Conservation (phyloP, 35 echinoderm and acorn worm species). For the Apostichopus japonicus region DNA sequence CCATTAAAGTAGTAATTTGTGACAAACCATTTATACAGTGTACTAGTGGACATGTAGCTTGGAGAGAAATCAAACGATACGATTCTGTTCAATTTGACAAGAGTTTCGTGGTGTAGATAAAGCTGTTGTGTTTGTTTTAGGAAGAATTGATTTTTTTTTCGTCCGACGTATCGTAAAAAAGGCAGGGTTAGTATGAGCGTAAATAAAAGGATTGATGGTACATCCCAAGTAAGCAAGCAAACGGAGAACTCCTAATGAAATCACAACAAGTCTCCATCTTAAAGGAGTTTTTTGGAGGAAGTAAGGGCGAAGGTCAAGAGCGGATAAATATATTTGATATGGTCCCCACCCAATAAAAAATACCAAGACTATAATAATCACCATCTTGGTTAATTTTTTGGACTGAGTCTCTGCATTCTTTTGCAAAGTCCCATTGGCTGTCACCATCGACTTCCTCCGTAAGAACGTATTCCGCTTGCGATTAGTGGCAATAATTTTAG, state of each 20-base stretch:
- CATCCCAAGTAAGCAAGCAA: slow-evolving; percentile 12
- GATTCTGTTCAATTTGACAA: slow-evolving; percentile 8
- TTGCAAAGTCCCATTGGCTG: not conserved
- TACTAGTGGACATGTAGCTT: too few relatives aligned
- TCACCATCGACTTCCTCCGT: not conserved
- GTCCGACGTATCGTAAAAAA: not conserved
- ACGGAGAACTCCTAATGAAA: not conserved
- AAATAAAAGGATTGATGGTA: slow-evolving; percentile 40
- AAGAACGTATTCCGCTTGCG: not conserved
- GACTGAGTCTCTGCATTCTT: not conserved
- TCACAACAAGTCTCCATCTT: not conserved
- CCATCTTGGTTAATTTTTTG: slow-evolving; percentile 22
- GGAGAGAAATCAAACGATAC: not conserved
- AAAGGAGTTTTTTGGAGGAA: not conserved
- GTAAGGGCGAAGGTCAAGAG: slow-evolving; percentile 41
- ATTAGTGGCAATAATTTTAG: not conserved
- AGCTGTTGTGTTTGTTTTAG: not conserved
- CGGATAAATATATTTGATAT: slow-evolving; percentile 8
- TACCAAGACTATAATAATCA: slow-evolving; percentile 48
- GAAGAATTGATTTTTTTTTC: not conserved
- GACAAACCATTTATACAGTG: too few relatives aligned
- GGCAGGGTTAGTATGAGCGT: slow-evolving; percentile 24
- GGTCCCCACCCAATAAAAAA: slow-evolving; percentile 39
- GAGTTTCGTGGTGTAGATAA: not conserved
- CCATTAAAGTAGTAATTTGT: too few relatives aligned